Base-by-base conservation (phyloP, 2,888 invertebrate genomes). In the Stenchaetothrips biformis region DNA sequence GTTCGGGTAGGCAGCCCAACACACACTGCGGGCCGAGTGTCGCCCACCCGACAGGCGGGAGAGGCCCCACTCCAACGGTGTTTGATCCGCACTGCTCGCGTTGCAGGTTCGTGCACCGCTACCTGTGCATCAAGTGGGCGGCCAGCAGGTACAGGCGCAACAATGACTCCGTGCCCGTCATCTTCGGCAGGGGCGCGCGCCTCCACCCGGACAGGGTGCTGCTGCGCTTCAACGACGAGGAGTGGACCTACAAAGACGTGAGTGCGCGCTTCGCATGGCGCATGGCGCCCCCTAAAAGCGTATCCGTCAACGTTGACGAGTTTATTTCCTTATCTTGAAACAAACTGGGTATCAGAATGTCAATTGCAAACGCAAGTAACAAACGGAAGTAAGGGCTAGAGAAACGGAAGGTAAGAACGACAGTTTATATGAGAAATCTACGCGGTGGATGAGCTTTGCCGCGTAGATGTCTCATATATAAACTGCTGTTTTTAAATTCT, bases 21-120 rank as follows among this genome's bases (percentile, higher is more conserved):
- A 4, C 18, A 53, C 11, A 18, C 13, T 0, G 9, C 8, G 13
- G 0, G 16, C 9, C 13, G 16, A 18, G 53, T 13, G 6, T 4
- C 13, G 53, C 16, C 53, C 6, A 16, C 53, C 9, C 53, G 9
- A 2, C 16, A 6, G 53, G 53, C 53, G 53, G 2, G 53, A 16
- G 13, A 53, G 53, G 53, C 13, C 13, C 16, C 53, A 2, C 1
- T 7, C 53, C 53, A 2, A 16, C 53, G 2, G 53, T 53, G 53
- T 16, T 2, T 53, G 53, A 13, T 2, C 53, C 6, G 53, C 6
- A 13, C 18, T 0, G 16, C 0, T 11, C 53, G 21, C 25, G 21
- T 21, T 74, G 21, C 67, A 74, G 67, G 67, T 74, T 74, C 25
- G 67, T 74, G 21, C 67, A 74, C 67, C 67, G 67, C 67, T 74